Base-by-base conservation (phyloP, 2,113 vertebrate species). In the Circaetus gallicus region DNA sequence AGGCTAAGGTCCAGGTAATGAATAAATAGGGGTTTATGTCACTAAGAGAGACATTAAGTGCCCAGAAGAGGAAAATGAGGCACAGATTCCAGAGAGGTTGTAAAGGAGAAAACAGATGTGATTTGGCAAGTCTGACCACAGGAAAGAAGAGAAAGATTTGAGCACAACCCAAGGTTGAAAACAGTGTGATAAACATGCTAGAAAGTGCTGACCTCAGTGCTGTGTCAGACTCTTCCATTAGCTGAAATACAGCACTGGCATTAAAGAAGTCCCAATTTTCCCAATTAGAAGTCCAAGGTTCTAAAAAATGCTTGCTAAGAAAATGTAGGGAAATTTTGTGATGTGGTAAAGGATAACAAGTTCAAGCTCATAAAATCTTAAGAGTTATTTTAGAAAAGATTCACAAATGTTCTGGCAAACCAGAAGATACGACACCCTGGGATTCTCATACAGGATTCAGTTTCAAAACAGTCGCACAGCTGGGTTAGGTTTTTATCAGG, bases 261-360 rank as follows among this genome's bases (percentile, higher is more conserved):
- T 70, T 93, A 93, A 82, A 94, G 63, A 52, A 87, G 62, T 95
- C 94, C 91, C 89, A 76, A 31, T 91, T 87, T 96, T 86, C 92
- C 91, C 96, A 96, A 95, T 95, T 93, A 95, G 62, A 94, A 91
- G 61, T 80, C 73, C 74, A 69, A 82, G 78, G 58, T 45, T 59
- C 45, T 95, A 82, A 97, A 96, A 93, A 93, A 80, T 16, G 67
- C 86, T 94, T 85, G 66, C 58, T 66, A 82, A 28, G 82, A 92
- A 96, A 93, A 93, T 24, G 58, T 3, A 77, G 58, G 40, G 49
- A 95, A 73, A 73, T 73, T 91, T 82, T 6, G 5, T 8, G 70
- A 80, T 78, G 79, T 61, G 45, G 42, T 55, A 71, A 90, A 85
- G 63, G 70, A 85, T 73, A 93, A 89, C 72, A 82, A 85, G 43